Evolutionary conservation across 2,888 invertebrate species (phyloP).

Genomic region (Liodrosophila aerea): DNA sequence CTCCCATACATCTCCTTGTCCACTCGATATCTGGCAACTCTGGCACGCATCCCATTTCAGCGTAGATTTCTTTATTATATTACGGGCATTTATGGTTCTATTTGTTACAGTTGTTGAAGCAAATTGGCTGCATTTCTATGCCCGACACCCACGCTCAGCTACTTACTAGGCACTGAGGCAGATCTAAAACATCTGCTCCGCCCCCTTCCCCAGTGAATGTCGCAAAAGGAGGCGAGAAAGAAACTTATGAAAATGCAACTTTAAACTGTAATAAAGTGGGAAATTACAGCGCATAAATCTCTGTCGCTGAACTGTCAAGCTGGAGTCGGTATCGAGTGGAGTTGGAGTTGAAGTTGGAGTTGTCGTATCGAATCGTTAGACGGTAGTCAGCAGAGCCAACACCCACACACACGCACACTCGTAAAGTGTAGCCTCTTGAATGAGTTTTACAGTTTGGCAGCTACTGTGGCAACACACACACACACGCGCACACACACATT

Average conservation of each 20-base stretch:
- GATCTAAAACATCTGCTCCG: constrained; percentile 14
- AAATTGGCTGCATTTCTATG: too few relatives aligned
- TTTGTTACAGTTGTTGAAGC: too few relatives aligned
- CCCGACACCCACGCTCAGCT: constrained; percentile 6
- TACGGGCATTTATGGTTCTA: too few relatives aligned
- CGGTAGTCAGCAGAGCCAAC: constrained; percentile 48
- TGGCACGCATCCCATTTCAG: too few relatives aligned
- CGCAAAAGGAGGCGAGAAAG: constrained; percentile 40
- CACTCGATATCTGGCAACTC: background rate
- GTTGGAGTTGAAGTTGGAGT: constrained; percentile 33
- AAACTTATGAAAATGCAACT: constrained; percentile 75
- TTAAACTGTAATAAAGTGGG: constrained; percentile 77
- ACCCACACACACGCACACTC: constrained; percentile 52
- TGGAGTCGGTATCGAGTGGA: constrained; percentile 25
- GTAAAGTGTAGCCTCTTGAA: constrained; percentile 45
- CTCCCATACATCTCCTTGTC: background rate
- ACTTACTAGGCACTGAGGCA: constrained; percentile 17
- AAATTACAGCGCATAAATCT: constrained; percentile 77
- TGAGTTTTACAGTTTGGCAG: constrained; percentile 68
- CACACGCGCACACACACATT: too few relatives aligned
- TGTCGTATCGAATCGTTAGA: constrained; percentile 26
- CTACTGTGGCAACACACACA: constrained; percentile 56
- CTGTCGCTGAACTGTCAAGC: constrained; percentile 73
- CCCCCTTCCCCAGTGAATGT: constrained; percentile 32
- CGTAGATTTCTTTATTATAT: too few relatives aligned